These are phyloP conservation scores for Rhorus exstirpatorius DNA, from an alignment of 2,888 invertebrate species.

Conservation along the genomic window DNA sequence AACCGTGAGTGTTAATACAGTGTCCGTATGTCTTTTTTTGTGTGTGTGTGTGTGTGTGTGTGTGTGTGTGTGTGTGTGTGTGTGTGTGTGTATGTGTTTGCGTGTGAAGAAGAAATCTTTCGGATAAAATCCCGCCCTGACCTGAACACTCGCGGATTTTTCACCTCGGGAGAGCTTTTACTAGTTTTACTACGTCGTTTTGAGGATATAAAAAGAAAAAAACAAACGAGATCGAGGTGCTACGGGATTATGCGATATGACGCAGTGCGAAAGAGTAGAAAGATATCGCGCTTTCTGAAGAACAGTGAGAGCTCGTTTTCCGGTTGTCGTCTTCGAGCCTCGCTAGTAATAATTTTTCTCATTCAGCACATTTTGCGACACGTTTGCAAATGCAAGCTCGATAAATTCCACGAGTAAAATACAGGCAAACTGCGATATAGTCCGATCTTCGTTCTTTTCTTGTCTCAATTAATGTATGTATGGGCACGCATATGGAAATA, in stretches of 20 bases:
- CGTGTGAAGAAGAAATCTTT: slow-evolving; percentile 19
- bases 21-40: slow-evolving; percentile 5
- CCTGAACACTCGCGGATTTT: slow-evolving; percentile 27
- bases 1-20: slow-evolving; percentile 37
- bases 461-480: not conserved
- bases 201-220: slow-evolving; percentile 55
- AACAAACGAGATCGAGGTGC: slow-evolving; percentile 42
- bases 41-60: no score
- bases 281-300: slow-evolving; percentile 25
- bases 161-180: slow-evolving; percentile 44
- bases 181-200: slow-evolving; percentile 67
- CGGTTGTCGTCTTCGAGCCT: not conserved
- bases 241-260: slow-evolving; percentile 38
- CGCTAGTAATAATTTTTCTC: slow-evolving; percentile 7
- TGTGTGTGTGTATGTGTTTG: slow-evolving; percentile 6
- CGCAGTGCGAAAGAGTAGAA: slow-evolving; percentile 1
- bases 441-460: not conserved
- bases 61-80: not conserved
- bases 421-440: not conserved
- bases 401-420: slow-evolving; percentile 17
- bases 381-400: not conserved
- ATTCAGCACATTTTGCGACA: not conserved
- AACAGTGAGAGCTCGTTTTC: slow-evolving; percentile 20
- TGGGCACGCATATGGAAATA: not conserved
- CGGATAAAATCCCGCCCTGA: slow-evolving; percentile 21